Conservation (phyloP, 2,888 invertebrate species). For the Cephonodes hylas region DNA sequence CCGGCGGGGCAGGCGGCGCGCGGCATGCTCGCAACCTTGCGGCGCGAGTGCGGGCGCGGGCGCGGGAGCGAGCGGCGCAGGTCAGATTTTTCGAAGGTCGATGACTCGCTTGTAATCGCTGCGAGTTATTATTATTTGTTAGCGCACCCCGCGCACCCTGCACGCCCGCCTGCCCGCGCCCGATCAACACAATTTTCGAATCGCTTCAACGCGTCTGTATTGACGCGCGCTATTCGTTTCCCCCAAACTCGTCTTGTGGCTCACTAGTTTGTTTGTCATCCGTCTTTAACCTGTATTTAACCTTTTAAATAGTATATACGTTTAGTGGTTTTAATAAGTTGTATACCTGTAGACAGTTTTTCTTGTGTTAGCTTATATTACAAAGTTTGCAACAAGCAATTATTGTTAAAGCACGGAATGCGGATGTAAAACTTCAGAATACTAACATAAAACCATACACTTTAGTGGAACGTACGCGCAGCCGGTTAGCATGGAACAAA, state of each 20-base stretch:
- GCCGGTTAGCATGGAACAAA: neutral
- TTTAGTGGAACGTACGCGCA: neutral
- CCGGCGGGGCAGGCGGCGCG: slow-evolving; percentile 12
- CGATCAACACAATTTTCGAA: slow-evolving; percentile 40
- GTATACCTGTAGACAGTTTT: neutral
- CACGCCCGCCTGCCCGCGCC: too few species aligned
- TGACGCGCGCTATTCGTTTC: slow-evolving; percentile 36
- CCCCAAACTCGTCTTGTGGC: slow-evolving; percentile 23
- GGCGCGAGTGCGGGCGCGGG: slow-evolving; percentile 9
- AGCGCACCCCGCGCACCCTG: slow-evolving; percentile 58
- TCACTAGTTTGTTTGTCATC: slow-evolving; percentile 15
- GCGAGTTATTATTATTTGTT: slow-evolving; percentile 71
- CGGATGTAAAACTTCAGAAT: neutral
- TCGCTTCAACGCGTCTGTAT: slow-evolving; percentile 15
- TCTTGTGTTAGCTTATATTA: neutral
- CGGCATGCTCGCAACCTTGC: slow-evolving; percentile 15
- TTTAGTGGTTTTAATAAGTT: neutral
- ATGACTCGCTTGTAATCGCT: slow-evolving; percentile 72
- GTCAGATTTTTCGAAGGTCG: slow-evolving; percentile 81
- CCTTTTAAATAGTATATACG: neutral
- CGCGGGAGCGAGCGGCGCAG: slow-evolving; percentile 55
- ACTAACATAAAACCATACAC: neutral
- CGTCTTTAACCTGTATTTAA: slow-evolving; percentile 26
- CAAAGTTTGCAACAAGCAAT: neutral
- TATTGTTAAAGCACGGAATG: neutral